Base-by-base conservation (phyloP, 2,797 vertebrate genomes). In the Fistularia commersonii region DNA sequence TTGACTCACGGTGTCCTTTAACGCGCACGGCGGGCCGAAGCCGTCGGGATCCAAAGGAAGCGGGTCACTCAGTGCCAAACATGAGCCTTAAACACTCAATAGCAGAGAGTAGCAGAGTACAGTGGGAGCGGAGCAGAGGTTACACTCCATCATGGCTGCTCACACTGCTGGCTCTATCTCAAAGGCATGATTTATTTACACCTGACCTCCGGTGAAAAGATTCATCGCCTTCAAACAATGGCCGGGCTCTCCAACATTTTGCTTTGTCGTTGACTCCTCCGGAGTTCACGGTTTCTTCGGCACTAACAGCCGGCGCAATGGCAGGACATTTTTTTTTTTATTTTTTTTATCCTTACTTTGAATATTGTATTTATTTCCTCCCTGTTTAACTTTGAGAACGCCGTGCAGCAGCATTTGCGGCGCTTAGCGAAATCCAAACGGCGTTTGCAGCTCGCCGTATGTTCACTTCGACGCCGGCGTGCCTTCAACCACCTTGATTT, bases 11-110 rank as follows among this genome's bases (percentile, higher is more conserved):
- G n/a, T n/a, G n/a, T n/a, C n/a, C n/a, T n/a, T n/a, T n/a, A n/a
- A n/a, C n/a, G n/a, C n/a, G n/a, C n/a, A n/a, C n/a, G n/a, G n/a
- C n/a, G n/a, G n/a, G n/a, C n/a, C n/a, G n/a, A n/a, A n/a, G n/a
- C n/a, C n/a, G n/a, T n/a, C n/a, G n/a, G n/a, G n/a, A 50, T 69
- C 61, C 52, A 59, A 66, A 61, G 72, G 69, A 35, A 54, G 49
- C 45, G 51, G 11, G 33, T 41, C 45, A 8, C 14, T n/a, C 10
- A 52, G 57, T 59, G 62, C 53, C 51, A 45, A 57, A 57, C 44
- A 45, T 44, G 48, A 54, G 48, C 52, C 51, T 72, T 64, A 54
- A 76, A 62, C 55, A 58, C 8, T 34, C 54, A 66, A 69, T 57
- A 57, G 61, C 36, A 64, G 40, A 50, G 58, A 50, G 45, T 4